phyloP scores from a whole-genome alignment of 2,797 vertebrate genomes.

The Apogon hyalosoma region DNA sequence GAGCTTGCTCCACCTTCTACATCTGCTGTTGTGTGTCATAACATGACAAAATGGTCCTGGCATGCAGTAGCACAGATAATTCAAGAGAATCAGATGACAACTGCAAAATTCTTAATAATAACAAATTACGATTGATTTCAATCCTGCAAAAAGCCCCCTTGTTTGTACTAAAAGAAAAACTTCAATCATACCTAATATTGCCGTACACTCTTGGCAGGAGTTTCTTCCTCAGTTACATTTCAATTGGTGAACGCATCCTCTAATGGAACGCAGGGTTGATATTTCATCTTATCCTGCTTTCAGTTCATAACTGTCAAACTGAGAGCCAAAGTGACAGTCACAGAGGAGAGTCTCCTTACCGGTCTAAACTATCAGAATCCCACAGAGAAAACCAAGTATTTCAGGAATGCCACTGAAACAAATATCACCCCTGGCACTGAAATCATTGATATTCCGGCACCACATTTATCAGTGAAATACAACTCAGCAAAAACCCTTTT shows the following conservation, averaged over 20 bases:
- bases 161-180: conserved; percentile 19
- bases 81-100: conserved; percentile 14
- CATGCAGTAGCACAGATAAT: neutral
- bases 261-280: conserved; percentile 31
- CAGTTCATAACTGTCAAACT: conserved; percentile 13
- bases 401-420: conserved; percentile 21
- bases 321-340: conserved; percentile 10
- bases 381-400: conserved; percentile 17
- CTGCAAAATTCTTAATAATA: conserved; percentile 28
- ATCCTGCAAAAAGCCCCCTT: conserved; percentile 3
- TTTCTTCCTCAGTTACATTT: conserved; percentile 17
- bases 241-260: conserved; percentile 4
- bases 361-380: conserved; percentile 16
- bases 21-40: neutral
- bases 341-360: conserved; percentile 1
- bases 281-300: conserved; percentile 24
- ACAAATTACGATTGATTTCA: conserved; percentile 30
- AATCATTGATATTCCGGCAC: conserved; percentile 2
- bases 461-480: conserved; percentile 22
- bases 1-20: too few relatives aligned
- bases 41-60: neutral
- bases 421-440: conserved; percentile 29
- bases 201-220: conserved; percentile 11
- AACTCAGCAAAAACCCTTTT: neutral
- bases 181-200: conserved; percentile 37